Percentiles rank a stretch among this genome's conserved stretches.
phyloP scores from a whole-genome alignment of 2,888 invertebrate genomes.

The Danaus chrysippus region DNA sequence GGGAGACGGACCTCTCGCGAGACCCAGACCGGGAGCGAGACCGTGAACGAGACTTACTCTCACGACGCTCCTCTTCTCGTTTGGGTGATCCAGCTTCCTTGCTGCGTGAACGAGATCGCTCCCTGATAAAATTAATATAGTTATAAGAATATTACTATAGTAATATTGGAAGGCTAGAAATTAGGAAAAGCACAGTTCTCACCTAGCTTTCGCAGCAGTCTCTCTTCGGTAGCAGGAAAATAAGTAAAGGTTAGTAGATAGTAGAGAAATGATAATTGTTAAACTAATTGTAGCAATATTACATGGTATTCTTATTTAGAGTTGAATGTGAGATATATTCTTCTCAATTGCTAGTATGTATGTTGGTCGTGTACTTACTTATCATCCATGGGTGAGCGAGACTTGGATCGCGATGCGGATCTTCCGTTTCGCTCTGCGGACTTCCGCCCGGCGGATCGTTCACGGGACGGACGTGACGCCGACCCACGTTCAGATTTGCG shows the following conservation, averaged over 20 bases:
- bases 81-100: slow-evolving; percentile 77
- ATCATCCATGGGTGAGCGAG: slow-evolving; percentile 66
- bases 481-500: slow-evolving; percentile 51
- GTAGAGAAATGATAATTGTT: slow-evolving; percentile 61
- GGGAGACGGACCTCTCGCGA: slow-evolving; percentile 53
- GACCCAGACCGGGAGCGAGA: slow-evolving; percentile 48
- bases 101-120: slow-evolving; percentile 84
- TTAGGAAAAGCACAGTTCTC: slow-evolving; percentile 15
- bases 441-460: slow-evolving; percentile 38
- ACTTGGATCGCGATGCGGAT: slow-evolving; percentile 61
- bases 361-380: slow-evolving; percentile 62
- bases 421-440: slow-evolving; percentile 44
- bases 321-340: too few relatives aligned
- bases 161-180: not conserved
- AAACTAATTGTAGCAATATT: not conserved
- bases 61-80: slow-evolving; percentile 62
- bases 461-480: slow-evolving; percentile 42
- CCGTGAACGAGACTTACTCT: slow-evolving; percentile 60
- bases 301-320: too few relatives aligned
- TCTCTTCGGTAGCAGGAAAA: slow-evolving; percentile 65
- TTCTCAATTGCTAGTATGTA: too few relatives aligned
- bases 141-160: not conserved
- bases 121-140: slow-evolving; percentile 58
- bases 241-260: slow-evolving; percentile 51
- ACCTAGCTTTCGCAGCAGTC: slow-evolving; percentile 36